These are phyloP conservation scores for Puma concolor DNA, from an alignment of 2,113 vertebrate genomes.

Conservation along the genomic window DNA sequence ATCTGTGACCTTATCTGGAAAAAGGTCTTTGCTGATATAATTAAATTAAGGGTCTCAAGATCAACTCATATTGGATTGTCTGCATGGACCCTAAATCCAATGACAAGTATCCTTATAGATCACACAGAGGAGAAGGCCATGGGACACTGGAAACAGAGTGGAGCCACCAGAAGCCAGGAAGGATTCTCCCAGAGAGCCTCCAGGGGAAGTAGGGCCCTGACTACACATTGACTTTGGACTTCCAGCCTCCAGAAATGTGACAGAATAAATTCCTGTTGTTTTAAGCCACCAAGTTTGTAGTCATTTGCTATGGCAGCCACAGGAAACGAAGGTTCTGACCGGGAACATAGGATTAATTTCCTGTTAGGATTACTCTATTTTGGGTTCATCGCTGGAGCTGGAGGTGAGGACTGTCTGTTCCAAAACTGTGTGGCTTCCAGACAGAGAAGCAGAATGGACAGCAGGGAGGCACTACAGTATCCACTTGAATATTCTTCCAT, in stretches of 20 bases:
- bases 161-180: neutral
- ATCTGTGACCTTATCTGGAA: neutral
- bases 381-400: rapidly evolving
- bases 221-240: neutral
- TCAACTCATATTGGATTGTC: neutral
- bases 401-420: neutral
- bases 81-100: neutral
- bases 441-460: neutral
- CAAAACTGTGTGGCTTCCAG: neutral
- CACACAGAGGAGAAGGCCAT: neutral
- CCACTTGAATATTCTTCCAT: neutral
- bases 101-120: neutral
- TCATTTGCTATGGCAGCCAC: neutral
- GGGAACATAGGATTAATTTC: neutral
- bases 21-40: neutral
- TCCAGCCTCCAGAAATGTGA: neutral
- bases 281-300: neutral
- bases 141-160: neutral
- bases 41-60: neutral
- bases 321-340: neutral
- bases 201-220: rapidly evolving
- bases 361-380: neutral
- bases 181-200: too few relatives aligned
- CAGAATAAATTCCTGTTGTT: neutral
- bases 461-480: neutral